Evolutionary conservation across 2,888 invertebrate genomes (phyloP), one percentile per base, ranked within the genome.

Genomic region (Oscheius sp.): DNA sequence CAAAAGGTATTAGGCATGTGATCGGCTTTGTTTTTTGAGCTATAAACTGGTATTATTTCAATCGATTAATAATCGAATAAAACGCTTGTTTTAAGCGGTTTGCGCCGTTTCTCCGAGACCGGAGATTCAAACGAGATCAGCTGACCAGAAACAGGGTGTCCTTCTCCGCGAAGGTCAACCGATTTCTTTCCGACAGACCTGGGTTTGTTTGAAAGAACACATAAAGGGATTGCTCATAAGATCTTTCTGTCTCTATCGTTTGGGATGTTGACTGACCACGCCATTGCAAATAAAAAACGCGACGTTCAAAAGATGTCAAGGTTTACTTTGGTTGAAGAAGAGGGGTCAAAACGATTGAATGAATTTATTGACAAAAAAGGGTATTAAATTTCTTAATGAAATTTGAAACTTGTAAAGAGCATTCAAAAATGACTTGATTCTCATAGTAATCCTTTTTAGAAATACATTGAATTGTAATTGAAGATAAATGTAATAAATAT

Each of bases 111-210:
- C 25, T 48, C 17, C 20, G 10, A 48, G 48, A 53, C 33, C 37
- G 34, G 55, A 55, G 55, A 55, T 55, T 37, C 55, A 55, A 55
- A 33, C 20, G 55, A 34, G 37, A 34, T 55, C 55, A 55, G 55
- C 55, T 34, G 55, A 55, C 55, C 37, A 55, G 55, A 33, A 55
- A 55, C 33, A 55, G 33, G 3, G 33, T 27, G 55, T 33, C 55
- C 31, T 55, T 55, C 17, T 20, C 20, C 20, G 20, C 23, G 55
- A 55, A 33, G 55, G 55, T 55, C 55, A 37, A 17, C 37, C 55
- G 37, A 55, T 55, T 33, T 37, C 15, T n/a, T 52, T 52, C 29
- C 23, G n/a, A 29, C 29, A 23, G 52, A 42, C 4, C 6, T 17
- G 46, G 48, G 8, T 48, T 42, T n/a, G n/a, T n/a, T n/a, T 42